phyloP scores from a whole-genome alignment of 2,888 invertebrate genomes.

The Dinocampus coccinellae region DNA sequence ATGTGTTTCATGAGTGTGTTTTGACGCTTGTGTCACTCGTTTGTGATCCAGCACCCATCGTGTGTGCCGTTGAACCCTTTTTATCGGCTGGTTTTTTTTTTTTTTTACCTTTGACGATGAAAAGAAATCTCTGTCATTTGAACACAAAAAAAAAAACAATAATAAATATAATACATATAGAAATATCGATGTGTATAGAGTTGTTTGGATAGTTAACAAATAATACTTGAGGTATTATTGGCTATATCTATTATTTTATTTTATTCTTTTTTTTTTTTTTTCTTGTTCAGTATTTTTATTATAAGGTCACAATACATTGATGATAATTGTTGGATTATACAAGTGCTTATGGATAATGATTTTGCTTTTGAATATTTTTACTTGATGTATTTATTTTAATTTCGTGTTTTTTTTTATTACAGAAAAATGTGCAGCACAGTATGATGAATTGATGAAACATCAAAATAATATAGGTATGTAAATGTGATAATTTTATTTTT shows the following conservation, averaged over 20 bases:
- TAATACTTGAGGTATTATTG: neutral
- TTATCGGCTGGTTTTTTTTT: neutral
- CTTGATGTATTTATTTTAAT: neutral
- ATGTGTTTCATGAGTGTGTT: slow-evolving; percentile 49
- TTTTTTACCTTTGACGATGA: neutral
- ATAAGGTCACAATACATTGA: neutral
- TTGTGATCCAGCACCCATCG: slow-evolving; percentile 37
- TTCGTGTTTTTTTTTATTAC: no score
- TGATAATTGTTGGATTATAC: neutral
- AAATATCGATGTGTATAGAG: neutral
- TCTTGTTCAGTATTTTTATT: neutral
- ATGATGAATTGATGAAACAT: neutral
- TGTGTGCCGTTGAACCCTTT: slow-evolving; percentile 29
- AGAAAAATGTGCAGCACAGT: slow-evolving; percentile 18
- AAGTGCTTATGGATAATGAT: neutral
- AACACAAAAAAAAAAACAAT: neutral
- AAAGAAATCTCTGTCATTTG: neutral
- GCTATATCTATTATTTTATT: neutral
- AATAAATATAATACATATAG: neutral
- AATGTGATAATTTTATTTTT: no score
- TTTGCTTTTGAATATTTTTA: neutral
- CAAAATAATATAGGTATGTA: neutral
- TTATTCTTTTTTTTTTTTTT: neutral
- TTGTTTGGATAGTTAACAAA: neutral
- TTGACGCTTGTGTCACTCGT: slow-evolving; percentile 54